These are phyloP conservation scores for Apodemia mormo DNA, from an alignment of 2,888 invertebrate species.

Conservation along the genomic window DNA sequence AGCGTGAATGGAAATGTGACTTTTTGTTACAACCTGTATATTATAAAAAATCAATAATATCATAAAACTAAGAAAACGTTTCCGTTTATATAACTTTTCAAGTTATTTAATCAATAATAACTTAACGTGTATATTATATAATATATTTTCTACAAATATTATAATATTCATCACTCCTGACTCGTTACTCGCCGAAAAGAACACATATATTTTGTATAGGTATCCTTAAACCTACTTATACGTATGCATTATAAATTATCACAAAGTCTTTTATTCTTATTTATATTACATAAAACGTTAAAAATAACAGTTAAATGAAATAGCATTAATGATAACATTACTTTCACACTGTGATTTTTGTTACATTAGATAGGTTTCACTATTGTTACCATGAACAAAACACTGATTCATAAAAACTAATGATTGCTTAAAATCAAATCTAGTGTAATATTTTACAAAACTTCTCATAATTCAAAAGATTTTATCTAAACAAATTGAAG, in stretches of 20 bases:
- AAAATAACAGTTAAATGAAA: conserved; percentile 8
- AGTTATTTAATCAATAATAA: not conserved
- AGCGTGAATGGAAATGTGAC: too few relatives aligned
- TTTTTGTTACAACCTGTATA: not conserved
- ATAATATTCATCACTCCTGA: conserved; percentile 12
- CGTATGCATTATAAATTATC: conserved; percentile 8
- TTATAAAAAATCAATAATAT: not conserved
- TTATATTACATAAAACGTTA: conserved; percentile 3
- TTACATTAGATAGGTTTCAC: not conserved
- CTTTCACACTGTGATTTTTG: not conserved
- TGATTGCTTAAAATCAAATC: too few relatives aligned
- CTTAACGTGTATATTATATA: not conserved
- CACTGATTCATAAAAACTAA: too few relatives aligned
- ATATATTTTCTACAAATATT: not conserved
- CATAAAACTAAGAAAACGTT: not conserved
- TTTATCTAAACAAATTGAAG: too few relatives aligned
- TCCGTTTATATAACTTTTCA: not conserved
- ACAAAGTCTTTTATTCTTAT: conserved; percentile 9
- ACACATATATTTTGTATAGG: conserved; percentile 14
- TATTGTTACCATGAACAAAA: too few relatives aligned
- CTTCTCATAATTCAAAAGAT: too few relatives aligned
- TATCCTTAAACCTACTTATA: conserved; percentile 9
- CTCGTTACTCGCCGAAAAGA: conserved; percentile 7
- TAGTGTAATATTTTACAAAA: too few relatives aligned
- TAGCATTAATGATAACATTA: not conserved